Conservation (phyloP, 2,888 invertebrate species). For the Eurytoma adleriae region DNA sequence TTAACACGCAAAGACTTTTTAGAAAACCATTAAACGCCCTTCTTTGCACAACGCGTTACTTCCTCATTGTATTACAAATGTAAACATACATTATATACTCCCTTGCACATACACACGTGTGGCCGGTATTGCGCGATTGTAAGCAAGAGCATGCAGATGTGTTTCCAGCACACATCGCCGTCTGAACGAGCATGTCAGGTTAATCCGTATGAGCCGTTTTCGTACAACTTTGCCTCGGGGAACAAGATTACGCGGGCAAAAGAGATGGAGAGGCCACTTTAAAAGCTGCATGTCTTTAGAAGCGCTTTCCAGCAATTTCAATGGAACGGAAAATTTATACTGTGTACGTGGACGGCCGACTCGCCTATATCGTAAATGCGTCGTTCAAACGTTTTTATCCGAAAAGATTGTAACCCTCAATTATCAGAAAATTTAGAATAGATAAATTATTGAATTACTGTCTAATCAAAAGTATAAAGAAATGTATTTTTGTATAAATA, state of each 20-base stretch:
- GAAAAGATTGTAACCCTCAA: too few relatives aligned
- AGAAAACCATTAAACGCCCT: too few relatives aligned
- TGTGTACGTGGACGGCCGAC: not conserved
- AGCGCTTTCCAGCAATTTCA: not conserved
- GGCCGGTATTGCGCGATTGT: not conserved
- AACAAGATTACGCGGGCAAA: slow-evolving; percentile 9
- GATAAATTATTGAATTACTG: too few relatives aligned
- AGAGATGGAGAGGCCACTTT: not conserved
- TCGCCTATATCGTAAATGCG: not conserved
- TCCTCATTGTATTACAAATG: too few relatives aligned
- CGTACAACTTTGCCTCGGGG: not conserved
- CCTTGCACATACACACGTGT: not conserved
- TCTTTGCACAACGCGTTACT: too few relatives aligned
- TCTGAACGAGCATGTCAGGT: not conserved
- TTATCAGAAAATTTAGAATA: too few relatives aligned
- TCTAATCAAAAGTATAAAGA: too few relatives aligned
- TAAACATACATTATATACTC: not conserved
- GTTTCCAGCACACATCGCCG: not conserved
- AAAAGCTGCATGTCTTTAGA: not conserved
- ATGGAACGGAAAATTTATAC: slow-evolving; percentile 23
- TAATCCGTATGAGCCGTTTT: slow-evolving; percentile 26
- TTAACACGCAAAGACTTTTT: too few relatives aligned
- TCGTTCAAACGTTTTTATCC: too few relatives aligned
- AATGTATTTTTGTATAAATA: too few relatives aligned
- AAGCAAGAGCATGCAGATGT: not conserved